Conservation (phyloP, 1,140 invertebrate species). For the Lerema accius region DNA sequence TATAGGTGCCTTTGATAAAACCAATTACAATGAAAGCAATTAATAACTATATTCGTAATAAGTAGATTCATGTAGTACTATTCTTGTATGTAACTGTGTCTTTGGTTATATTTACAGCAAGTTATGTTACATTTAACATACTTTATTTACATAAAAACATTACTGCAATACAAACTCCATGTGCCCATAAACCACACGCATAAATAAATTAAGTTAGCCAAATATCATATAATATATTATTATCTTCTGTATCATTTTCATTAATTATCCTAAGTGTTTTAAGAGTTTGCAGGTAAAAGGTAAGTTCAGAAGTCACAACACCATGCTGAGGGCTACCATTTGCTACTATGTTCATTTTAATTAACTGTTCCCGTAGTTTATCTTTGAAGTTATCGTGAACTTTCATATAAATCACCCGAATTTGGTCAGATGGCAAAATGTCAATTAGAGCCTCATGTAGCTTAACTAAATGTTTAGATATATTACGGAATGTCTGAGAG, state of each 20-base stretch:
- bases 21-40: background rate
- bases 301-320: slow-evolving; percentile 96
- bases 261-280: slow-evolving; percentile 92
- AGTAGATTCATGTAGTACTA: slow-evolving; percentile 5
- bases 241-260: slow-evolving; percentile 87
- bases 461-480: slow-evolving; percentile 95
- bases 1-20: background rate
- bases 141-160: slow-evolving; percentile 25
- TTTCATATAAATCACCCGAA: slow-evolving; percentile 88
- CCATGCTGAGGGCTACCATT: slow-evolving; percentile 98
- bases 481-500: slow-evolving; percentile 94
- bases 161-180: slow-evolving; percentile 22
- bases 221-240: slow-evolving; percentile 91
- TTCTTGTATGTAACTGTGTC: slow-evolving; percentile 23
- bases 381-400: slow-evolving; percentile 95
- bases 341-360: slow-evolving; percentile 94
- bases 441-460: slow-evolving; percentile 95
- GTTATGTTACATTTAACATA: slow-evolving; percentile 27
- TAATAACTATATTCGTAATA: slow-evolving; percentile 3
- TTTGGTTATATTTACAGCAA: slow-evolving; percentile 33
- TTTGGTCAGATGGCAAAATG: slow-evolving; percentile 89
- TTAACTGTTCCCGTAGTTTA: slow-evolving; percentile 91
- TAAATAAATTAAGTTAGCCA: slow-evolving; percentile 85
- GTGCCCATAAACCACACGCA: slow-evolving; percentile 8
- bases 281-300: slow-evolving; percentile 97